Percentiles rank a stretch among this genome's conserved stretches.
These are phyloP conservation scores for Lasiurus cinereus DNA, from an alignment of 2,113 vertebrate species.

Conservation along the genomic window DNA sequence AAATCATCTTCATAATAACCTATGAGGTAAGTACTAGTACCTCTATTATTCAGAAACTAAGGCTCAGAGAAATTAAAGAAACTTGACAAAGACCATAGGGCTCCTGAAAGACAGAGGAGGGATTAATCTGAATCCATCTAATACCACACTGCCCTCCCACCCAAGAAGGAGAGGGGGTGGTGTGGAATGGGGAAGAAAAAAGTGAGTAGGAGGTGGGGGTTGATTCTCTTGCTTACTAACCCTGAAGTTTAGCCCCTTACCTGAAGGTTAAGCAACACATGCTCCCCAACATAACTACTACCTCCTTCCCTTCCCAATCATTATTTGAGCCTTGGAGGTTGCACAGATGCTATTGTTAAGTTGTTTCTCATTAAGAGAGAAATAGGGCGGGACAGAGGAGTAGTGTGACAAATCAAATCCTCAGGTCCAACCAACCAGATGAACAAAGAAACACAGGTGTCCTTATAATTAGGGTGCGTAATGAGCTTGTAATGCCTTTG, in stretches of 20 bases:
- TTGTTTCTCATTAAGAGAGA: conserved; percentile 82
- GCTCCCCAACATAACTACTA: conserved; percentile 24
- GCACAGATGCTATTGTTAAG: conserved; percentile 67
- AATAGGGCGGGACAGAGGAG: conserved; percentile 84
- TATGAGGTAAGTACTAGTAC: background rate
- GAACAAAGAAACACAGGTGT: conserved; percentile 85
- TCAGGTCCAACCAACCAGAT: conserved; percentile 78
- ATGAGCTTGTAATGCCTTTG: conserved; percentile 76
- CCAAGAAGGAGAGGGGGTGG: background rate
- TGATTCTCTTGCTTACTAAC: background rate
- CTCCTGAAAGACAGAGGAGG: conserved; percentile 33
- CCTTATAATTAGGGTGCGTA: conserved; percentile 67
- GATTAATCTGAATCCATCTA: conserved; percentile 37
- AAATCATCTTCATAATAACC: conserved; percentile 35
- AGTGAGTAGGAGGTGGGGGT: background rate
- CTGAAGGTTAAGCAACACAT: conserved; percentile 25
- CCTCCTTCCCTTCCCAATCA: conserved; percentile 32
- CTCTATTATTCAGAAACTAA: conserved; percentile 52
- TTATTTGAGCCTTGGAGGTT: conserved; percentile 63
- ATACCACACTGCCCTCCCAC: background rate
- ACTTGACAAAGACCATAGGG: conserved; percentile 11
- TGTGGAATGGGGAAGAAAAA: background rate
- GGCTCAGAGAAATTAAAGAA: conserved; percentile 39
- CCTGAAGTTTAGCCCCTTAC: conserved; percentile 57
- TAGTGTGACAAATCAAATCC: conserved; percentile 80